These are phyloP conservation scores for Theocolax elegans DNA, from an alignment of 1,140 invertebrate genomes.

Conservation along the genomic window DNA sequence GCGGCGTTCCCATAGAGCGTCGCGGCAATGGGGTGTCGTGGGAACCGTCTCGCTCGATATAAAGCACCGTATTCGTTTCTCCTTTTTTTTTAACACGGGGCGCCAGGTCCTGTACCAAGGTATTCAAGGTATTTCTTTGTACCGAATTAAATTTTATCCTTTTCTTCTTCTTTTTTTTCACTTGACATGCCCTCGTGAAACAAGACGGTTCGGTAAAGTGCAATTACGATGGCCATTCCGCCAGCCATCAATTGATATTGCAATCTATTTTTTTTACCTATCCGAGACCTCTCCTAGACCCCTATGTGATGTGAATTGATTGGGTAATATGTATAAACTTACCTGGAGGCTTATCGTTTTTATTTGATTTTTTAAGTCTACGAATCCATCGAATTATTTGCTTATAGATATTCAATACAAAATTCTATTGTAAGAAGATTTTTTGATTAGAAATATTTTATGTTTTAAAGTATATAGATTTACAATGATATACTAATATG, in stretches of 20 bases:
- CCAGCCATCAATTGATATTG: not conserved
- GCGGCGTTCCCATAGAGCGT: slow-evolving; percentile 55
- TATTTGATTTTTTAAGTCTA: too few relatives aligned
- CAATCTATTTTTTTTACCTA: not conserved
- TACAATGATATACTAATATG: too few relatives aligned
- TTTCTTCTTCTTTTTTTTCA: not conserved
- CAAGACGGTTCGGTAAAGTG: slow-evolving; percentile 11
- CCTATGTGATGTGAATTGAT: too few relatives aligned
- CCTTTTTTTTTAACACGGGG: slow-evolving; percentile 42
- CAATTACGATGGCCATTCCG: slow-evolving; percentile 24
- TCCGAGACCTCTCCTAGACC: too few relatives aligned
- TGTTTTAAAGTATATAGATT: too few relatives aligned
- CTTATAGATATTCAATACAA: too few relatives aligned
- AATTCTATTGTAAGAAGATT: too few relatives aligned
- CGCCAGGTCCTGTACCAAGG: slow-evolving; percentile 42
- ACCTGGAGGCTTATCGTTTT: too few relatives aligned
- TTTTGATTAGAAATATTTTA: too few relatives aligned
- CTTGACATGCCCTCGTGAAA: not conserved
- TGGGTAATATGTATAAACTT: too few relatives aligned
- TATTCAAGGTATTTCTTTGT: slow-evolving; percentile 52
- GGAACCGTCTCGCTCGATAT: slow-evolving; percentile 59
- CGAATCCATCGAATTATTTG: too few relatives aligned
- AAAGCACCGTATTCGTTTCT: slow-evolving; percentile 54
- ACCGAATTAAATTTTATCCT: slow-evolving; percentile 34
- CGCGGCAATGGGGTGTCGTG: slow-evolving; percentile 54